Evolutionary conservation across 2,113 vertebrate genomes (phyloP).

Genomic region (Anarrhichthys ocellatus): DNA sequence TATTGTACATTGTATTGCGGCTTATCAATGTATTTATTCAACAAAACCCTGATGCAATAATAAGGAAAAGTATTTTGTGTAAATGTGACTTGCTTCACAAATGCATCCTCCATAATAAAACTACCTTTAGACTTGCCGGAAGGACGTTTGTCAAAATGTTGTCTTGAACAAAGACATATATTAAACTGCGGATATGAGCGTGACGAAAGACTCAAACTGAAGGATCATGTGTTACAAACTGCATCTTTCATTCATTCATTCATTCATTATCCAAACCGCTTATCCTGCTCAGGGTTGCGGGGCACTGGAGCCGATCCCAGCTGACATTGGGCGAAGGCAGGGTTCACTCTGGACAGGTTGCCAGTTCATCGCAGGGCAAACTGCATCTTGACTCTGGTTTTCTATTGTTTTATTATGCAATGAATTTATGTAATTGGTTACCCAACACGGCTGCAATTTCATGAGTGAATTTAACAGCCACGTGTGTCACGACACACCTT

Average conservation of each 20-base stretch:
- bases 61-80: neutral
- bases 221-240: neutral
- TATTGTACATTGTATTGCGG: neutral
- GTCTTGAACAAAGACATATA: neutral
- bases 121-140: neutral
- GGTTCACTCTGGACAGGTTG: too few species aligned
- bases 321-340: too few species aligned
- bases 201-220: neutral
- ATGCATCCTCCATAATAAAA: neutral
- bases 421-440: conserved; percentile 17
- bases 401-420: neutral
- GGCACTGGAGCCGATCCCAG: too few species aligned
- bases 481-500: conserved; percentile 39
- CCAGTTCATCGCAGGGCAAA: too few species aligned
- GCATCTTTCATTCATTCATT: too few species aligned
- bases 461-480: neutral
- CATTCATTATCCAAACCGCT: too few species aligned
- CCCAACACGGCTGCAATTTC: conserved; percentile 10
- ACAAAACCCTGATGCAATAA: neutral
- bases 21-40: neutral
- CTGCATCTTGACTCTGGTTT: neutral
- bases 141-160: neutral
- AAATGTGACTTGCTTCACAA: neutral
- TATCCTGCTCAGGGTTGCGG: too few species aligned
- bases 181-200: neutral